Base-by-base conservation (phyloP, 1,140 invertebrate species). In the Piezodorus guildinii region DNA sequence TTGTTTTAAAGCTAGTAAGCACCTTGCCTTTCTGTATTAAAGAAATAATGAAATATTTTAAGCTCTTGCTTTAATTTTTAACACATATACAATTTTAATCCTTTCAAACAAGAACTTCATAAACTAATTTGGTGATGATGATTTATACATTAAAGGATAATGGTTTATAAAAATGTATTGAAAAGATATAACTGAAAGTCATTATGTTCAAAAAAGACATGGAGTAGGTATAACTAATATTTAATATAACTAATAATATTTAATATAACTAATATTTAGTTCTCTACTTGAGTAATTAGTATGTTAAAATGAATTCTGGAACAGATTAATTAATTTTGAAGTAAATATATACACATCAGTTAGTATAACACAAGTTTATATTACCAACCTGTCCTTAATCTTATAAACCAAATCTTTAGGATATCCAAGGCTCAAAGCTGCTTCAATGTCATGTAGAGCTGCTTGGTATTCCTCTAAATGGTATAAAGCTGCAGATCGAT, bases 401-500 rank as follows among this genome's bases (percentile, higher is more conserved):
- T 94, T 94, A 71, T 88, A 87, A 1, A 78, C 73, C 16, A 91
- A 73, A 60, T 88, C 81, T 63, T 80, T 76, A 9, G 90, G 89
- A 73, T 93, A 94, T 12, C 81, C 83, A 44, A 83, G 72, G 2
- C 79, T 73, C 0, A 91, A 70, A 10, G 88, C 84, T 39, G 83
- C 74, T n/a, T 83, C 75, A 27, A 89, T 86, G 71, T 95, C 91
- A 8, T 75, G 71, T 15, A 90, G 70, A 0, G 85, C 79, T 25
- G 81, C 75, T 68, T 85, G 76, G 73, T 83, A 85, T 62, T 83
- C 78, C 60, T 85, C 77, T 71, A 93, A 71, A 72, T 94, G 89
- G 71, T 87, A 91, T 5, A 93, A 77, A 0, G 87, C 84, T 0
- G 92, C 92, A 14, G 92, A 95, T 60, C 93, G 81, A 74, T 96